Conservation (phyloP, 2,888 invertebrate species). For the Himalopsyche japonica region DNA sequence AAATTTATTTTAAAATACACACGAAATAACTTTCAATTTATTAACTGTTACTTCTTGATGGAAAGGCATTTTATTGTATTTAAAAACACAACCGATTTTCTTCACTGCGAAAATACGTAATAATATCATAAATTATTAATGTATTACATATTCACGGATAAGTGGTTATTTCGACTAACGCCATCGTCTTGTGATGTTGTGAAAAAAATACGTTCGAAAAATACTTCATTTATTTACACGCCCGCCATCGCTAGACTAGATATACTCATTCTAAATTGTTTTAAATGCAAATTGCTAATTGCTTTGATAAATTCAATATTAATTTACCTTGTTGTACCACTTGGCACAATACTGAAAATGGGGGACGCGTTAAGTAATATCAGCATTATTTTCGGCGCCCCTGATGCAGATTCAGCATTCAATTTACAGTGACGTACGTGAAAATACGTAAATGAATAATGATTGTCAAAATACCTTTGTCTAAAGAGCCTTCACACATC, state of each 20-base stretch:
- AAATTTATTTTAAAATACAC: too few species aligned
- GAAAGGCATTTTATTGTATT: too few species aligned
- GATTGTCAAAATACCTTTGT: not conserved
- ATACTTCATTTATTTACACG: not conserved
- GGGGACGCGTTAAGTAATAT: slow-evolving; percentile 15
- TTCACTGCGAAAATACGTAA: too few species aligned
- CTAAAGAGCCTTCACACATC: too few species aligned
- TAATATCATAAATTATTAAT: too few species aligned
- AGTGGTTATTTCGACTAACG: too few species aligned
- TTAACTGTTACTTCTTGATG: too few species aligned
- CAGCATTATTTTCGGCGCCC: slow-evolving; percentile 11
- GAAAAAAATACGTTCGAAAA: not conserved
- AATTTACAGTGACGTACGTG: not conserved
- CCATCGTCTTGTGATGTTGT: too few species aligned
- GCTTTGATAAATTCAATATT: not conserved
- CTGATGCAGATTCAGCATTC: slow-evolving; percentile 5
- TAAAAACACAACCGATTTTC: too few species aligned
- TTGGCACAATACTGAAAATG: not conserved
- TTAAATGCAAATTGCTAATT: not conserved
- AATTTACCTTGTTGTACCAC: not conserved
- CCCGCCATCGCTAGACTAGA: not conserved
- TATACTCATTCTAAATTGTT: not conserved
- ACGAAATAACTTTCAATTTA: too few species aligned
- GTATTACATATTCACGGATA: too few species aligned
- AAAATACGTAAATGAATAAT: not conserved